Base-by-base conservation (phyloP, 2,797 vertebrate genomes). In the Acanthopagrus latus region DNA sequence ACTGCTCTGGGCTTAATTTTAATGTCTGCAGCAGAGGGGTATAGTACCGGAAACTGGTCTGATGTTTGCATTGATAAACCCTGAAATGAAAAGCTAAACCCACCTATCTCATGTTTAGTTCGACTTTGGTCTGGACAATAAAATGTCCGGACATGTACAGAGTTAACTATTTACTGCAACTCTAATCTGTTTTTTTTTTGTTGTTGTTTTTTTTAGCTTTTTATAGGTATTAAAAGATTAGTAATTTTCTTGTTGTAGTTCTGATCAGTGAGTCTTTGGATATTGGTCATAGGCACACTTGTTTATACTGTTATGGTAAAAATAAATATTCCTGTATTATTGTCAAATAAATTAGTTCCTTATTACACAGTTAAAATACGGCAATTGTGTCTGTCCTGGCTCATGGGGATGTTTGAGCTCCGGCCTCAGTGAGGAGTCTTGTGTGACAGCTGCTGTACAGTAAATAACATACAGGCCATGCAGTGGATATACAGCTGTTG, bases 401-500 rank as follows among this genome's bases (percentile, higher is more conserved):
- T 44, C 17, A 3, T 17, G 56, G 23, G 33, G 5, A 20, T 13
- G 23, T 43, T 13, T 43, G 38, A 2, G 38, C 38, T 38, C 38
- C 38, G 9, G 38, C 8, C 13, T 47, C 25, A 2, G 7, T 38
- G 29, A 17, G 16, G 38, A 10, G 2, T 38, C 38, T 38, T 38
- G 9, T 38, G 8, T 9, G 9, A 38, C 38, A 38, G 38, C n/a
- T n/a, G 63, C 63, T 23, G 12, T 8, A 5, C 13, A 7, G 2
- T 18, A 10, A 23, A 38, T 64, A 17, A 27, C 1, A 4, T 23
- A 21, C 41, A 12, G n/a, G 17, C 23, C 29, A n/a, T 27, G 6
- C 52, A 1, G 23, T 14, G 20, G 7, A 13, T 29, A n/a, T 70
- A 27, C 83, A 81, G 81, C 88, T 81, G 85, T 62, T 82, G 55